phyloP scores from a whole-genome alignment of 2,888 invertebrate species.

The Macrophya alboannulata region DNA sequence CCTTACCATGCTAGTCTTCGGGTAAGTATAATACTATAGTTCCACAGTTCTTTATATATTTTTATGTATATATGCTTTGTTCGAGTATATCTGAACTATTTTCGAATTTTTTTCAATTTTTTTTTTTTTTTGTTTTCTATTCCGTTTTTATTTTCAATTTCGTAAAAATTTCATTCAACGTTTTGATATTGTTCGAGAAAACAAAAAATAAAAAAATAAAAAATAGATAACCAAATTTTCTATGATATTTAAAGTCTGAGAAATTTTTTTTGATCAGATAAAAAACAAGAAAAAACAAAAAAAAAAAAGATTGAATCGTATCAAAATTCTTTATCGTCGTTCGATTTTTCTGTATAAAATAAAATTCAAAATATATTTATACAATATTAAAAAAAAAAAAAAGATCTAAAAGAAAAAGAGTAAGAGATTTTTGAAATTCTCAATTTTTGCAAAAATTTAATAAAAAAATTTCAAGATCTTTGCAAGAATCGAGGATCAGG shows the following conservation, averaged over 20 bases:
- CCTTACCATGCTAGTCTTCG: background rate
- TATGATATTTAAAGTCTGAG: too few species aligned
- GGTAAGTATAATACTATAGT: background rate
- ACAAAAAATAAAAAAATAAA: too few species aligned
- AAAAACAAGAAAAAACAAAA: too few species aligned
- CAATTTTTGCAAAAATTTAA: too few species aligned
- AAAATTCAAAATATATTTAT: background rate
- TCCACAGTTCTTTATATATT: background rate
- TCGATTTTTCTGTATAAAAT: background rate
- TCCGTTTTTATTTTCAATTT: too few species aligned
- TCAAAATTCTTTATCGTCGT: background rate
- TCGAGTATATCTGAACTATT: background rate
- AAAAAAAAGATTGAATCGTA: too few species aligned
- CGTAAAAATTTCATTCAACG: too few species aligned
- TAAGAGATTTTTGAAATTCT: background rate
- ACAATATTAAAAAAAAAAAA: background rate
- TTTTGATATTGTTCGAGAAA: too few species aligned
- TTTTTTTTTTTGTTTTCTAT: background rate
- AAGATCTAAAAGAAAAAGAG: too few species aligned
- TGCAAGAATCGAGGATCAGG: background rate
- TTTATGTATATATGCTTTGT: background rate
- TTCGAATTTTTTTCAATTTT: background rate
- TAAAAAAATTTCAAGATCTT: background rate
- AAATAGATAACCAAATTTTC: too few species aligned
- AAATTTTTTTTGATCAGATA: too few species aligned